Evolutionary conservation across 2,113 vertebrate species (phyloP).

Genomic region (Coracopsis vasa): DNA sequence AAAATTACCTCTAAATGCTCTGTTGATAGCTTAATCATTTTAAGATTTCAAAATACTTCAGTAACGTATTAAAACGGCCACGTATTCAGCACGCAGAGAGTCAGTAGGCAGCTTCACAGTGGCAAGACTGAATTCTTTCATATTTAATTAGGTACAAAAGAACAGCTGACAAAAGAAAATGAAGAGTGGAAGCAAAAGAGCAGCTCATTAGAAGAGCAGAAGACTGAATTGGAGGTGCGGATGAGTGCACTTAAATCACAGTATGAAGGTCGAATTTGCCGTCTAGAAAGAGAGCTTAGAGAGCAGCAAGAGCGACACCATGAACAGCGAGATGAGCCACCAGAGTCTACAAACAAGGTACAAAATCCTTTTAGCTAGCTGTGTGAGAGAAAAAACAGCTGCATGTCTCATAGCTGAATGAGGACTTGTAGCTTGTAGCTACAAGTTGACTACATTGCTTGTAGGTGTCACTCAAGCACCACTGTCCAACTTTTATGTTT

Average conservation of each 20-base stretch:
- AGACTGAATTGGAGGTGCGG: slow-evolving; percentile 91
- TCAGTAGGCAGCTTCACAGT: background rate
- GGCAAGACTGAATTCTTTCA: background rate
- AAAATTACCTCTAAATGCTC: background rate
- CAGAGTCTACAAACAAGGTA: slow-evolving; percentile 90
- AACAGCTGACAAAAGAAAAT: slow-evolving; percentile 88
- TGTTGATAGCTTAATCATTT: background rate
- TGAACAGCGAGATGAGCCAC: slow-evolving; percentile 91
- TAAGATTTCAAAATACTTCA: background rate
- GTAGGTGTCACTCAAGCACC: background rate
- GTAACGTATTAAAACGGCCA: background rate
- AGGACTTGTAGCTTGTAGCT: background rate
- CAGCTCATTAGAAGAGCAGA: slow-evolving; percentile 81
- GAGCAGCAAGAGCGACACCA: slow-evolving; percentile 93
- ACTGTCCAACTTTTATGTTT: background rate
- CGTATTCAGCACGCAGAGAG: background rate
- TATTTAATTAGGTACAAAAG: slow-evolving; percentile 79
- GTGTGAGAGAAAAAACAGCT: background rate
- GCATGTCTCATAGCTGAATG: background rate
- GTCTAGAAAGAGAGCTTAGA: slow-evolving; percentile 90
- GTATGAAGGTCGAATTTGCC: slow-evolving; percentile 91
- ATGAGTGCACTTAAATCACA: slow-evolving; percentile 94
- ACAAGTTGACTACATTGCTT: background rate
- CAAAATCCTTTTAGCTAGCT: background rate
- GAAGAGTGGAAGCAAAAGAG: slow-evolving; percentile 89